Conservation (phyloP, 2,888 invertebrate genomes). For the Subacronicta megacephala region DNA sequence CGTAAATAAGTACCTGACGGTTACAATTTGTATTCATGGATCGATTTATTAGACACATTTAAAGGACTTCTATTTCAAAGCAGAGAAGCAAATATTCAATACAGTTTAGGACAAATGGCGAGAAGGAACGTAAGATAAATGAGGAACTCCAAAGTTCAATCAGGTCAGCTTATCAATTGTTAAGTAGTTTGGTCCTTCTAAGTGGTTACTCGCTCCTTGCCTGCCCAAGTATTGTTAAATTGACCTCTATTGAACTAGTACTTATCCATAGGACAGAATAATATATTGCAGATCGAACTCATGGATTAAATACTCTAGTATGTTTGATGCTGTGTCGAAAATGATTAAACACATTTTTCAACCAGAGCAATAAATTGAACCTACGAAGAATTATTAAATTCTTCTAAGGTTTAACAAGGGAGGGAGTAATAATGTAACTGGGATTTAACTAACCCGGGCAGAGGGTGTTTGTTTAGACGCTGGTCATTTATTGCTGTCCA, state of each 20-base stretch:
- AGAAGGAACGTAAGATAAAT: slow-evolving; percentile 42
- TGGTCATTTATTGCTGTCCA: slow-evolving; percentile 48
- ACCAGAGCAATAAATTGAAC: no score
- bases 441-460: slow-evolving; percentile 10
- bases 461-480: slow-evolving; percentile 9
- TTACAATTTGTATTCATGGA: no score
- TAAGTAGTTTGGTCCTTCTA: slow-evolving; percentile 28
- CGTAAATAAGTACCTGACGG: no score
- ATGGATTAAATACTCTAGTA: no score
- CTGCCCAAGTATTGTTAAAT: not conserved
- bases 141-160: slow-evolving; percentile 33
- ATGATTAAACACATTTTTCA: no score
- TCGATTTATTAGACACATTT: no score
- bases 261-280: not conserved
- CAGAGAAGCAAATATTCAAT: slow-evolving; percentile 32
- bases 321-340: not conserved
- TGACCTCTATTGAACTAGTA: not conserved
- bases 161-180: slow-evolving; percentile 29
- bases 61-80: not conserved
- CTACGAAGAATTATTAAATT: no score
- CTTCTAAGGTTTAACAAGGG: slow-evolving; percentile 24
- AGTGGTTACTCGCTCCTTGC: slow-evolving; percentile 9
- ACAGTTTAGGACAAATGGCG: slow-evolving; percentile 20
- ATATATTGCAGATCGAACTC: not conserved
- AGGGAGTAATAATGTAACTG: slow-evolving; percentile 34